Percentiles rank a stretch among this genome's conserved stretches.
Evolutionary conservation across 2,113 vertebrate species (phyloP).

Genomic region (Leucopsar rothschildi): DNA sequence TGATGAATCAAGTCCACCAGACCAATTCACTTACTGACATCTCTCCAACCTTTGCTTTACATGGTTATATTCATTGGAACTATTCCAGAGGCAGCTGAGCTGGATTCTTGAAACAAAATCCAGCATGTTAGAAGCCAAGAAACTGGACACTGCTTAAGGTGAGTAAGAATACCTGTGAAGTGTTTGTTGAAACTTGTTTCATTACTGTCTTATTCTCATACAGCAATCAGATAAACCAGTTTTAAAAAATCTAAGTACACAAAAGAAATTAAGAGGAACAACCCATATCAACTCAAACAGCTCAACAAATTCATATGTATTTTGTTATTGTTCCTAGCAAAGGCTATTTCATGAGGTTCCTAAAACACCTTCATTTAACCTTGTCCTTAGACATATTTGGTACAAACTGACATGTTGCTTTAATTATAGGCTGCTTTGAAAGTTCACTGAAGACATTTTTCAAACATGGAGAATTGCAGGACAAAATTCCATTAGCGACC

Average conservation of each 20-base stretch:
- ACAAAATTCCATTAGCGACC: constrained; percentile 24
- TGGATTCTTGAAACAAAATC: background rate
- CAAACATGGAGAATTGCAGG: background rate
- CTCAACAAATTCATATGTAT: background rate
- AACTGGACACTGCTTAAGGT: background rate
- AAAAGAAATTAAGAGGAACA: background rate
- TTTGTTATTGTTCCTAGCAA: background rate
- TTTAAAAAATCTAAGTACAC: background rate
- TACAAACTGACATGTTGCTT: background rate
- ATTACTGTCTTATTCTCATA: background rate
- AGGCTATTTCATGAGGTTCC: background rate
- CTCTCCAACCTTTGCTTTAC: background rate
- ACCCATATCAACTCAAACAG: background rate
- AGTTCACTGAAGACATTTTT: background rate
- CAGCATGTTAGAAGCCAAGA: background rate
- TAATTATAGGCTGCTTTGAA: background rate
- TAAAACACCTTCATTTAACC: background rate
- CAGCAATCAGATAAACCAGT: background rate
- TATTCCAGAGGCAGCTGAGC: background rate
- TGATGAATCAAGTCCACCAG: background rate
- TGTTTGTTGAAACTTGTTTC: background rate
- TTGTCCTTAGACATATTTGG: background rate
- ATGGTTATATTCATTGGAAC: background rate
- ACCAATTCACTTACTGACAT: background rate
- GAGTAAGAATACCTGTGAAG: background rate